These are phyloP conservation scores for Myotis pilosus DNA, from an alignment of 2,797 vertebrate genomes.

Conservation along the genomic window DNA sequence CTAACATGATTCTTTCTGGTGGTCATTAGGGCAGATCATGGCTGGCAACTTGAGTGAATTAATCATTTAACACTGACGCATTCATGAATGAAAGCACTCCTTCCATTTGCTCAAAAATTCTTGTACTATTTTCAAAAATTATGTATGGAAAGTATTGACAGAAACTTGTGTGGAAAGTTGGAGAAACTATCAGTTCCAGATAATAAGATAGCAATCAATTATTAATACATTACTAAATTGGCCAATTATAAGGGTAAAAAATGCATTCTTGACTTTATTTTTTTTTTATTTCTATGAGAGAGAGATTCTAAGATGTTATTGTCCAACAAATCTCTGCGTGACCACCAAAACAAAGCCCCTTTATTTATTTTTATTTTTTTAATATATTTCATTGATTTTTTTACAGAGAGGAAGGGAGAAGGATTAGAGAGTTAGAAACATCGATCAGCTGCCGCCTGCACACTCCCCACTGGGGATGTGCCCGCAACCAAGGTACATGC, in stretches of 20 bases:
- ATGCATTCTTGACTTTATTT: neutral
- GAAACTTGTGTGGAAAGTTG: neutral
- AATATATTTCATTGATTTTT: no score
- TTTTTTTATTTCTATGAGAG: neutral
- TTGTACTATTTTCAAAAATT: neutral
- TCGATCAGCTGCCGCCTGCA: no score
- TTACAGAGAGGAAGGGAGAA: no score
- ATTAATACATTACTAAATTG: neutral
- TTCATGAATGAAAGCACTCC: neutral
- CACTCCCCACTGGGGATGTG: no score
- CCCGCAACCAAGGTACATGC: no score
- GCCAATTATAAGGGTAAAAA: neutral
- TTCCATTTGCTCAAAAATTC: neutral
- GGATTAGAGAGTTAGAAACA: no score
- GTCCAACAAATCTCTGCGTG: neutral
- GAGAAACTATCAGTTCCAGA: neutral
- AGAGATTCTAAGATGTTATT: neutral
- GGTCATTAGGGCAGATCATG: neutral
- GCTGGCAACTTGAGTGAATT: neutral
- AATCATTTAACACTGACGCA: neutral
- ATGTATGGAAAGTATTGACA: neutral
- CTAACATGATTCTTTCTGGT: neutral
- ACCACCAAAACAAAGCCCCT: neutral
- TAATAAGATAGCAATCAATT: neutral
- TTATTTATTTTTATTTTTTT: no score